phyloP scores from a whole-genome alignment of 2,113 vertebrate genomes.

The Anseranas semipalmata region DNA sequence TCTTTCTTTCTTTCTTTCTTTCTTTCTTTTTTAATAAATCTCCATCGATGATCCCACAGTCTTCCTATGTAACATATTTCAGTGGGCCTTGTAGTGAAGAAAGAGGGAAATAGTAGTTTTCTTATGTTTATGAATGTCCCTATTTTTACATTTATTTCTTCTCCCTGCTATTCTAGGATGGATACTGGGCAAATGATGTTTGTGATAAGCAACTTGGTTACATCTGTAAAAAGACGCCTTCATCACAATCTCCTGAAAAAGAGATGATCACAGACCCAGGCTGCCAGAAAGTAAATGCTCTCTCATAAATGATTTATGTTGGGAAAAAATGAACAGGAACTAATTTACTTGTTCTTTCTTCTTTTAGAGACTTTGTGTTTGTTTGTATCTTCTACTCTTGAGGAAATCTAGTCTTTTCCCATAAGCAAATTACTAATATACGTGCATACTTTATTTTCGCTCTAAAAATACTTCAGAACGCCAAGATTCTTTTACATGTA shows the following conservation, averaged over 20 bases:
- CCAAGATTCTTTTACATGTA: background rate
- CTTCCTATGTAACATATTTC: background rate
- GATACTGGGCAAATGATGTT: conserved; percentile 84
- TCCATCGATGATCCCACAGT: background rate
- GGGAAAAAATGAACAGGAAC: background rate
- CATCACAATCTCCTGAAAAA: conserved; percentile 40
- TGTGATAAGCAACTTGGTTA: conserved; percentile 84
- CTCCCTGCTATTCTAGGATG: conserved; percentile 76
- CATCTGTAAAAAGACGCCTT: conserved; percentile 88
- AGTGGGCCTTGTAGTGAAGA: background rate
- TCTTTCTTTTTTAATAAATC: no score
- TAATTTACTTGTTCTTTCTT: background rate
- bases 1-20: no score
- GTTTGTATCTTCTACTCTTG: background rate
- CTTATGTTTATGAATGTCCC: background rate
- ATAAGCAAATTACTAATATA: background rate
- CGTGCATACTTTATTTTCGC: background rate
- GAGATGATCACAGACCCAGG: conserved; percentile 69
- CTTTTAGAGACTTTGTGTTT: background rate
- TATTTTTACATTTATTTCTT: background rate
- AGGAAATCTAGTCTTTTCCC: background rate
- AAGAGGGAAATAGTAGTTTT: background rate
- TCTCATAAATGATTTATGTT: background rate
- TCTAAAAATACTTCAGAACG: background rate
- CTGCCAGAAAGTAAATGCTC: conserved; percentile 81